Base-by-base conservation (phyloP, 23 tunicate genomes). In the Styela clava region DNA sequence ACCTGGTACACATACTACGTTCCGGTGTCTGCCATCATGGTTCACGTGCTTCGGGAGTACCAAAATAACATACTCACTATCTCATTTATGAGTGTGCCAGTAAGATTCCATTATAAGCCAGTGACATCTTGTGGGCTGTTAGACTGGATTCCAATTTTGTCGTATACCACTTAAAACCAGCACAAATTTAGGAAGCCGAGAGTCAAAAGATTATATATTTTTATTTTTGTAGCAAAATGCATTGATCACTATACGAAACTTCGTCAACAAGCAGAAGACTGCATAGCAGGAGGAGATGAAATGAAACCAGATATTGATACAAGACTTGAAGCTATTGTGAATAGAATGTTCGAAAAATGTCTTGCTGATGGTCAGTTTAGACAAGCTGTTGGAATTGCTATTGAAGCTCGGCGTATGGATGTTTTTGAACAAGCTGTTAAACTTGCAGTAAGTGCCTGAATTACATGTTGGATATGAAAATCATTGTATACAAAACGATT, bases 351-450 rank as follows among this genome's bases (percentile, higher is more conserved):
- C 77, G 86, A 86, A 29, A 90, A 90, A 29, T 94, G 99, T 69
- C 62, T 95, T 64, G 91, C 87, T 26, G 78, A 84, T n/a, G 91
- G 91, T 2, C 91, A 86, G 34, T 86, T 27, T 73, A 92, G 84
- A 68, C 96, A 90, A 83, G 99, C 95, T 12, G 79, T 95, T 80
- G 99, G 99, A 21, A 95, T 95, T 33, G 96, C 99, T 1, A 86
- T 95, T 31, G 96, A 95, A 86, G 78, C 92, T 1, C 73, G 92
- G 69, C 76, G 99, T n/a, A 32, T 95, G 84, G 99, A 95, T 84
- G 84, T 95, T 23, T 69, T 95, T 78, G 99, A 95, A 76, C 79
- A 84, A 67, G 96, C 99, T 2, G 81, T 95, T 31, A 68, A 79
- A 35, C 64, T 74, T 36, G 76, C 97, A 32, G 97, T 92, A 78